These are phyloP conservation scores for Morpho achilles DNA, from an alignment of 2,888 invertebrate species.

Conservation along the genomic window DNA sequence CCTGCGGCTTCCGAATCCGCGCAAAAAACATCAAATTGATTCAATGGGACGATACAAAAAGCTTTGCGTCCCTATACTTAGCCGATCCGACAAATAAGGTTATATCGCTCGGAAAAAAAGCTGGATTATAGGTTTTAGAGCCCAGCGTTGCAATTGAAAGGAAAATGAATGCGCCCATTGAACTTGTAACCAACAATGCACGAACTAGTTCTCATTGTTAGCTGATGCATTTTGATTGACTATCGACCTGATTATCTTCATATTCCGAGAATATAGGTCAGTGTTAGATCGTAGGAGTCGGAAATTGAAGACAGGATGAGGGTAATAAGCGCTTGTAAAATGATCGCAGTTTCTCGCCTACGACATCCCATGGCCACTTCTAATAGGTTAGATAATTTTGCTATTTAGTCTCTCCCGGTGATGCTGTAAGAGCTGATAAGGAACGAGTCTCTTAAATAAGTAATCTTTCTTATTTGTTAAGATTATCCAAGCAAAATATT, in stretches of 20 bases:
- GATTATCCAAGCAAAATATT: too few relatives aligned
- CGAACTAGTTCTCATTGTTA: conserved; percentile 40
- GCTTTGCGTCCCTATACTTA: conserved; percentile 68
- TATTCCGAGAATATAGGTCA: conserved; percentile 61
- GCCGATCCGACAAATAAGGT: conserved; percentile 70
- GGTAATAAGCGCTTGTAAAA: conserved; percentile 49
- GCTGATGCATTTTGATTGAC: conserved; percentile 50
- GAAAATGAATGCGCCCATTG: conserved; percentile 29
- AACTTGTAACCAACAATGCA: conserved; percentile 28
- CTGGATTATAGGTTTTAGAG: conserved; percentile 58
- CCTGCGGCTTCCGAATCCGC: conserved; percentile 77
- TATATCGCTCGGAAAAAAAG: conserved; percentile 65
- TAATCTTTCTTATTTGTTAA: conserved; percentile 1
- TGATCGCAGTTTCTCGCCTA: conserved; percentile 34
- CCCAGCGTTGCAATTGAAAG: conserved; percentile 20
- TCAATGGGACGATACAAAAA: conserved; percentile 67
- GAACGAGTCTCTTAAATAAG: neutral
- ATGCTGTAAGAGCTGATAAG: too few relatives aligned
- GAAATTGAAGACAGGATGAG: conserved; percentile 57
- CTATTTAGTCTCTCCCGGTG: neutral
- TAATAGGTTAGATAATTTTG: conserved; percentile 15
- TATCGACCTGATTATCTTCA: conserved; percentile 52
- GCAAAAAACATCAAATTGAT: conserved; percentile 71
- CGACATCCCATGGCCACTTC: conserved; percentile 24
- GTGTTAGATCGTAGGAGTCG: conserved; percentile 50